These are phyloP conservation scores for Sebastes wilsoni DNA, from an alignment of 2,797 vertebrate genomes.

Conservation along the genomic window DNA sequence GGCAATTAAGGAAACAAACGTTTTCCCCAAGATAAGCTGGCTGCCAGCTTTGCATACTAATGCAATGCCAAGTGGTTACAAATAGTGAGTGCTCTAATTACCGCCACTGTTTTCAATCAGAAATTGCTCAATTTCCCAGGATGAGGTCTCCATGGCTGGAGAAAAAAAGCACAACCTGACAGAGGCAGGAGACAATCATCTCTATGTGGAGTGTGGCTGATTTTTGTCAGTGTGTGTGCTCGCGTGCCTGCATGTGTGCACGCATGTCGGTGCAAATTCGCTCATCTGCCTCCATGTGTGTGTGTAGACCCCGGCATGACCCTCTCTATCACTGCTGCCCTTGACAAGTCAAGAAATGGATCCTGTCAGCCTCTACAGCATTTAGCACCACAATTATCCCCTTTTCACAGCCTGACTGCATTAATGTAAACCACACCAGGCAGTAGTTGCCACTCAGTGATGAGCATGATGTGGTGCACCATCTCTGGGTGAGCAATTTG, in stretches of 20 bases:
- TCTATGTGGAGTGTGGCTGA: conserved; percentile 68
- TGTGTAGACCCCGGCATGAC: conserved; percentile 47
- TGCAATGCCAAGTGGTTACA: conserved; percentile 89
- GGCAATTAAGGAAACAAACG: conserved; percentile 95
- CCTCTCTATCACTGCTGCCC: conserved; percentile 71
- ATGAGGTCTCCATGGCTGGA: conserved; percentile 84
- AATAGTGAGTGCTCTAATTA: conserved; percentile 91
- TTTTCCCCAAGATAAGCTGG: conserved; percentile 92
- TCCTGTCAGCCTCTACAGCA: conserved; percentile 71
- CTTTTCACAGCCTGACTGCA: conserved; percentile 76
- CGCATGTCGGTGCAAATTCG: conserved; percentile 60
- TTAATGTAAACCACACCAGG: conserved; percentile 83
- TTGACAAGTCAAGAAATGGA: conserved; percentile 76
- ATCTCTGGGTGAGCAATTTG: conserved; percentile 78
- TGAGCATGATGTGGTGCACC: conserved; percentile 71
- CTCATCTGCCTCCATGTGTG: conserved; percentile 53
- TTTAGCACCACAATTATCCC: conserved; percentile 84
- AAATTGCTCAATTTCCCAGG: conserved; percentile 89
- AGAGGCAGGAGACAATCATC: conserved; percentile 81
- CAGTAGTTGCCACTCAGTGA: conserved; percentile 72
- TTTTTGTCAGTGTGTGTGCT: conserved; percentile 46
- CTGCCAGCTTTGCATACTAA: conserved; percentile 94
- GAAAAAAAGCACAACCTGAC: conserved; percentile 76
- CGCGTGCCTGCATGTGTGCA: conserved; percentile 37
- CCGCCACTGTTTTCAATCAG: conserved; percentile 89